Base-by-base conservation (phyloP, 1,140 invertebrate genomes). In the Xylocopa sonorina region DNA sequence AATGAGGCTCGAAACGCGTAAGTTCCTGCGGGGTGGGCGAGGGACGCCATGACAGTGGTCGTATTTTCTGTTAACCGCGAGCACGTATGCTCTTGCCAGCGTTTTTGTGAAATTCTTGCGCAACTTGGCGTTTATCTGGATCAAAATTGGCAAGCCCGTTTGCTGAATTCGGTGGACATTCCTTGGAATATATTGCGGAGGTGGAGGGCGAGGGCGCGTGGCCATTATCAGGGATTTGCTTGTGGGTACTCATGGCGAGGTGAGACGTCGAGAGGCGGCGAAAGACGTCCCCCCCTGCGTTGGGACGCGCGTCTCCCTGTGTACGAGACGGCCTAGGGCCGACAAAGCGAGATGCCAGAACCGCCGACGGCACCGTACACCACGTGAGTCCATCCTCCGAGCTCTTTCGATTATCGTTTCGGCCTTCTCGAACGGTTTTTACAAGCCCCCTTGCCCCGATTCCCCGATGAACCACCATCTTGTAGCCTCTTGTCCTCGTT, bases 401-500 rank as follows among this genome's bases (percentile, higher is more conserved):
- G 41, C 43, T 63, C 68, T 71, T 46, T 74, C 21, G 41, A 71
- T 57, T 60, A 67, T 60, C 64, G 63, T 57, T 64, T 75, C 68
- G 46, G 67, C 72, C 67, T 69, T 21, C 51, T 43, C 16, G 27
- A 34, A 51, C 58, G 43, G 38, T 82, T 81, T 80, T 53, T 27
- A 4, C 24, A 21, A 74, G 63, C 68, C 83, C 78, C 81, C 81
- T 81, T 76, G 72, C 69, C 74, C 41, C 71, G 80, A 48, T 77
- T 75, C 78, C 82, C 88, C 81, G 64, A 68, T 69, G 60, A 77
- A 83, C 89, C 86, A 90, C 91, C 91, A 92, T 91, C 88, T 91
- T 92, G 90, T 81, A 84, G 85, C 89, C 89, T 85, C 90, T 89
- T 89, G 90, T 91, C 88, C 90, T 88, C 89, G 89, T 91, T 88